These are phyloP conservation scores for Cyphomyrus discorhynchus DNA, from an alignment of 2,113 vertebrate genomes.

Conservation along the genomic window DNA sequence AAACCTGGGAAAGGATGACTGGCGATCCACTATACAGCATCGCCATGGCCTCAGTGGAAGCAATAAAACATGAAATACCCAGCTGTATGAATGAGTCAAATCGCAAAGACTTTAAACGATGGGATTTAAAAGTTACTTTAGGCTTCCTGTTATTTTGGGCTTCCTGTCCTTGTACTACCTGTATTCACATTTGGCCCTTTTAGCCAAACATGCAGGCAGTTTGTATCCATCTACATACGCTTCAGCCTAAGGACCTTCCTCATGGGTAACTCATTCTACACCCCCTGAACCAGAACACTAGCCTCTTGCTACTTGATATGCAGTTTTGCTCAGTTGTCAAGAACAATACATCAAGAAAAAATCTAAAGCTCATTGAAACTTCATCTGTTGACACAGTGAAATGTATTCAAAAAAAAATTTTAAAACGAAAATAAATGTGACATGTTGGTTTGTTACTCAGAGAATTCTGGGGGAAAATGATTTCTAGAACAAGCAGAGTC, in stretches of 20 bases:
- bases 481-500: not conserved
- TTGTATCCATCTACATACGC: not conserved
- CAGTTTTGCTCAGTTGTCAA: not conserved
- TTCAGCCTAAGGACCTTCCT: not conserved
- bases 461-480: not conserved
- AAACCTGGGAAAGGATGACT: not conserved
- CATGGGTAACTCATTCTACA: not conserved
- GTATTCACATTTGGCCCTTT: not conserved
- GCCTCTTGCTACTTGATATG: not conserved
- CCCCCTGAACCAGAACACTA: not conserved
- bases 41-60: not conserved
- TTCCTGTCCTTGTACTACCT: not conserved
- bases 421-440: not conserved
- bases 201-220: not conserved
- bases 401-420: not conserved
- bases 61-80: not conserved
- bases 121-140: not conserved
- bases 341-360: not conserved
- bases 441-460: not conserved
- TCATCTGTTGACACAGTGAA: not conserved
- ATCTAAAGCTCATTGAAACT: not conserved
- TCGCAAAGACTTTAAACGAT: not conserved
- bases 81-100: not conserved
- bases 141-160: not conserved
- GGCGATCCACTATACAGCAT: not conserved